Conservation (phyloP, 1,140 invertebrate species). For the Drosophila nannoptera region DNA sequence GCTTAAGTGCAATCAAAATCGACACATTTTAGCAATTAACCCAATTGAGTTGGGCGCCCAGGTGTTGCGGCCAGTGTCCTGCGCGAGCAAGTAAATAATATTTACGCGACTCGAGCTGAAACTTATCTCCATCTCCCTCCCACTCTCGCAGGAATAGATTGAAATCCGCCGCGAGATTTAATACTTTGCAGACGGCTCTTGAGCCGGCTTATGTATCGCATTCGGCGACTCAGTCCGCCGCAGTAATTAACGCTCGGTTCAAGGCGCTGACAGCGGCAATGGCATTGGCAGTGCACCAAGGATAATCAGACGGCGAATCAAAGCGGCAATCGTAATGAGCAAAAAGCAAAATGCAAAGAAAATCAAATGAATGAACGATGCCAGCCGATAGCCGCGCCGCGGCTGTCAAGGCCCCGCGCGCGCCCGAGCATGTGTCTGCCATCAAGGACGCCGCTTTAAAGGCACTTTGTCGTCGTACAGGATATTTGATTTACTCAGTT, state of each 20-base stretch:
- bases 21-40: conserved; percentile 2
- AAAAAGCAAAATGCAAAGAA: conserved; percentile 23
- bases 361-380: conserved; percentile 54
- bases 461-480: conserved; percentile 26
- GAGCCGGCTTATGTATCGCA: conserved; percentile 6
- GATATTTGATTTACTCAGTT: conserved; percentile 36
- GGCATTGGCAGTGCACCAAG: conserved; percentile 22
- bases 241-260: conserved; percentile 51
- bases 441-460: conserved; percentile 18
- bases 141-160: too few species aligned
- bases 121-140: too few species aligned
- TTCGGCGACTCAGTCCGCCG: conserved; percentile 14
- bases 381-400: conserved; percentile 6
- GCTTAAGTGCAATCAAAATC: conserved; percentile 1
- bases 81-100: neutral
- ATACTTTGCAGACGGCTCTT: neutral
- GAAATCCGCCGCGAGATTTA: neutral
- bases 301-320: conserved; percentile 56
- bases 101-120: too few species aligned
- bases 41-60: conserved; percentile 2
- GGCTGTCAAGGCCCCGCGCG: neutral
- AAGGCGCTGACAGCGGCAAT: conserved; percentile 21
- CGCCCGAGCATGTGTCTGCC: conserved; percentile 5
- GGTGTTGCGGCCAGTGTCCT: neutral
- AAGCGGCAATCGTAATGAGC: conserved; percentile 36